Percentiles rank a stretch among this genome's conserved stretches.
Evolutionary conservation across 2,888 invertebrate genomes (phyloP).

Genomic region (Microctonus brassicae): DNA sequence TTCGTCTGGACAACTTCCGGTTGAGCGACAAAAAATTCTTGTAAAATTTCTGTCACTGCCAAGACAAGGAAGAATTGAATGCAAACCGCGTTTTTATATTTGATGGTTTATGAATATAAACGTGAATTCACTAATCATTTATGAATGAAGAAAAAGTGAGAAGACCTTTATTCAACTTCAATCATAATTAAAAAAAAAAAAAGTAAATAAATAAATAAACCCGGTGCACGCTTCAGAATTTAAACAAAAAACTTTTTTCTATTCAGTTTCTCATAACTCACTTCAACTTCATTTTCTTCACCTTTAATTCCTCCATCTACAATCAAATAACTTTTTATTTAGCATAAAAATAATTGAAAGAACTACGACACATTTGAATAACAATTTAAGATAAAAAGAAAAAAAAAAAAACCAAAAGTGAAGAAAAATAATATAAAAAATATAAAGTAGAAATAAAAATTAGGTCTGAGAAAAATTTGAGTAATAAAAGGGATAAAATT

Average conservation of each 20-base stretch:
- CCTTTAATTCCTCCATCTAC: background rate
- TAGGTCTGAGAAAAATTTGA: background rate
- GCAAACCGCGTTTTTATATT: constrained; percentile 20
- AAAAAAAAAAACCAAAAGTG: background rate
- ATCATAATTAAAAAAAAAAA: background rate
- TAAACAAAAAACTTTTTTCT: background rate
- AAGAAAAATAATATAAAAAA: background rate
- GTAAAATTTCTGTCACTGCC: constrained; percentile 33
- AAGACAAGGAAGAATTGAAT: constrained; percentile 31
- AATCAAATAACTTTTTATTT: background rate
- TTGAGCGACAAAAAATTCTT: constrained; percentile 48
- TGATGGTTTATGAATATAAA: no score
- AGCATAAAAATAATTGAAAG: background rate
- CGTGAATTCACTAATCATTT: constrained; percentile 24
- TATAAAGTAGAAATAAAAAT: background rate
- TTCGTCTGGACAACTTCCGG: constrained; percentile 65
- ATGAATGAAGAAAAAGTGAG: constrained; percentile 10
- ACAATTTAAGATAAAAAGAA: background rate
- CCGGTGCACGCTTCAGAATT: background rate
- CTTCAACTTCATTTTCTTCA: background rate
- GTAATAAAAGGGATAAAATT: background rate
- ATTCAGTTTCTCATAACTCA: no score
- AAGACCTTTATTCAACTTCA: background rate
- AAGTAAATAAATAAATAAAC: background rate
- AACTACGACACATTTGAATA: background rate